These are phyloP conservation scores for Iphiclides podalirius DNA, from an alignment of 2,888 invertebrate species.

Conservation along the genomic window DNA sequence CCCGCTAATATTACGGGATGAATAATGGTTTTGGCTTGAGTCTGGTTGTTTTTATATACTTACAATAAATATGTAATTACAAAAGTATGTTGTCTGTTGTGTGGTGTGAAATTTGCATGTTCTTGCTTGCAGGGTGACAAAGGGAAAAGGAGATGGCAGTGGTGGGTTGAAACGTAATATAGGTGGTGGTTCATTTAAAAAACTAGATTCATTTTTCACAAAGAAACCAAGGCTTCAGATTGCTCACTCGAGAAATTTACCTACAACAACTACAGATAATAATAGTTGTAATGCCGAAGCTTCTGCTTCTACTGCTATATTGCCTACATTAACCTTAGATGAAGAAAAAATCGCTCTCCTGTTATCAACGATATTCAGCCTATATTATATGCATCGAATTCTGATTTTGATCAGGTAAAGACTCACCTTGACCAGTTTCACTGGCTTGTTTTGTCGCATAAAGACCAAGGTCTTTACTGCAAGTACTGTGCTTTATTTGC, in stretches of 20 bases:
- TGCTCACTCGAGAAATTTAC: constrained; percentile 21
- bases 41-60: too few species aligned
- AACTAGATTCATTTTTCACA: too few species aligned
- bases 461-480: constrained; percentile 16
- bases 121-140: background rate
- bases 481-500: too few species aligned
- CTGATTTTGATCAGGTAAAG: constrained; percentile 12
- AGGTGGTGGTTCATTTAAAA: too few species aligned
- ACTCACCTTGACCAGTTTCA: constrained; percentile 16
- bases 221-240: background rate
- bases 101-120: background rate
- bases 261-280: constrained; percentile 19
- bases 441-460: constrained; percentile 16
- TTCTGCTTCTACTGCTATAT: too few species aligned
- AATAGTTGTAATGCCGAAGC: constrained; percentile 19
- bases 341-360: constrained; percentile 14
- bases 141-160: background rate
- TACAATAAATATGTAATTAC: too few species aligned
- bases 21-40: too few species aligned
- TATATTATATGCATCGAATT: constrained; percentile 15
- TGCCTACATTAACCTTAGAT: constrained; percentile 11
- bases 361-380: constrained; percentile 16
- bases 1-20: too few species aligned
- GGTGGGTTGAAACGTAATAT: too few species aligned
- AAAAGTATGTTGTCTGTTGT: too few species aligned